Evolutionary conservation across 2,888 invertebrate genomes (phyloP).

Genomic region (Galerucella calmariensis): DNA sequence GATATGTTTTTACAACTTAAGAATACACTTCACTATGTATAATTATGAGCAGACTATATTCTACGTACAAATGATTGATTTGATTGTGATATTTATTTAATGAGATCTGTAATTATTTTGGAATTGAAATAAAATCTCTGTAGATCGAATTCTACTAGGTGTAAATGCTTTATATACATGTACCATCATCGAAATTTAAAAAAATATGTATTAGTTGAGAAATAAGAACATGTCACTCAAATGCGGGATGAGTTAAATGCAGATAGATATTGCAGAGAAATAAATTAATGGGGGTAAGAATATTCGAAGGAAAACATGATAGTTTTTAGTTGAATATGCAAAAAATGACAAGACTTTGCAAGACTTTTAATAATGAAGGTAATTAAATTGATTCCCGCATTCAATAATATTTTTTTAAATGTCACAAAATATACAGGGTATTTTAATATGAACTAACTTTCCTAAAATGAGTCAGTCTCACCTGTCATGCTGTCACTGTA

Average conservation of each 20-base stretch:
- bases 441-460: neutral
- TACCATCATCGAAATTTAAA: no score
- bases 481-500: no score
- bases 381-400: conserved; percentile 38
- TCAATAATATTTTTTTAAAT: neutral
- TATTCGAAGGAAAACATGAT: conserved; percentile 7
- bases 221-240: neutral
- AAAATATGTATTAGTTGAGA: no score
- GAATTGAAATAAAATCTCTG: no score
- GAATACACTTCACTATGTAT: no score
- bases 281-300: conserved; percentile 12
- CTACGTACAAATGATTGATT: no score
- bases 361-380: conserved; percentile 30
- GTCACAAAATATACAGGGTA: neutral
- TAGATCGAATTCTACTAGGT: no score
- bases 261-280: neutral
- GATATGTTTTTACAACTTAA: neutral
- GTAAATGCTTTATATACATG: no score
- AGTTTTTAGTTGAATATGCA: neutral
- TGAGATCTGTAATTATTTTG: no score
- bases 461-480: neutral
- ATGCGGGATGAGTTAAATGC: conserved; percentile 1
- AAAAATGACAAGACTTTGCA: neutral
- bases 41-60: no score
- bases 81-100: no score